Base-by-base conservation (phyloP, 2,797 vertebrate species). In the Leuciscus waleckii region DNA sequence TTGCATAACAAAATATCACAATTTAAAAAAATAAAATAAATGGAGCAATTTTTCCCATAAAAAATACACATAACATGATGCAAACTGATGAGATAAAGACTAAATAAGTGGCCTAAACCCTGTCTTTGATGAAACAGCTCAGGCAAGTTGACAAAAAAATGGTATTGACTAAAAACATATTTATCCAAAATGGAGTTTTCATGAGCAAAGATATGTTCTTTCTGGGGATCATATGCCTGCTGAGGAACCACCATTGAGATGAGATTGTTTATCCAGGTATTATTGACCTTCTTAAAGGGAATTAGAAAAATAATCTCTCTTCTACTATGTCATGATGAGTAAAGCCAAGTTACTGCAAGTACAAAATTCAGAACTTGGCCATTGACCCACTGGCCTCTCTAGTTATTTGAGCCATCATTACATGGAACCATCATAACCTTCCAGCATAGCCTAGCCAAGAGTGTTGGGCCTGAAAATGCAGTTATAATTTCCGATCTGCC, bases 401-500 rank as follows among this genome's bases (percentile, higher is more conserved):
- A 46, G 67, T n/a, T 78, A 71, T 82, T 11, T 78, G 58, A 54
- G 71, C 19, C 76, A 16, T 65, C 71, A 79, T 71, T 86, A 70
- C 29, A 78, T 51, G 17, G n/a, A 85, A 61, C 78, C 14, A 71
- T 63, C 26, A 61, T 70, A 69, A 80, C 70, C 61, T 68, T 65
- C 35, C n/a, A 73, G 70, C 61, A 26, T 23, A 39, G 81, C 68
- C 41, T 54, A 19, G n/a, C 23, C 79, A 37, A 46, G 29, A 74
- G 56, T 78, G 23, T 10, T 37, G 71, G 79, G 54, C 92, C 91
- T 94, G 92, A 95, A 95, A 94, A 91, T 86, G 90, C 89, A 93
- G 78, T 89, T 93, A 94, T 93, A 94, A 95, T 95, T 95, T 95
- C 92, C 92, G 93, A 26, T 68, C 74, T 51, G 49, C 65, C 67